These are phyloP conservation scores for Apodemia mormo DNA, from an alignment of 2,888 invertebrate genomes.

Conservation along the genomic window DNA sequence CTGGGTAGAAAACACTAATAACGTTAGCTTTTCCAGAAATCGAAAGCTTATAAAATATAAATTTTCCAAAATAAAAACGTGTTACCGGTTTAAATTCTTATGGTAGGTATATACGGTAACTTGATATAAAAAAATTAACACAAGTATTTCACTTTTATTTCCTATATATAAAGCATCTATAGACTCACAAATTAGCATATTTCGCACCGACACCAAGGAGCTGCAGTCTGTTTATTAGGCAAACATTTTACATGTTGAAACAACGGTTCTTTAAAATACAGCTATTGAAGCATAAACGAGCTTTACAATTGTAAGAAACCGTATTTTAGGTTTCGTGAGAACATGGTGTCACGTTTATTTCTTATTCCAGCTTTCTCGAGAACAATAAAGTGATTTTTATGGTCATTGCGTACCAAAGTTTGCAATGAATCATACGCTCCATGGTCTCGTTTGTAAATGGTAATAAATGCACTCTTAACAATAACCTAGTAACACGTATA, in stretches of 20 bases:
- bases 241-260: conserved; percentile 3
- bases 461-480: too few species aligned
- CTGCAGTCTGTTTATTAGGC: neutral
- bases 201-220: conserved; percentile 5
- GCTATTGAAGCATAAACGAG: conserved; percentile 5
- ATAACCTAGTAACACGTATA: too few species aligned
- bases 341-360: neutral
- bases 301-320: conserved; percentile 10
- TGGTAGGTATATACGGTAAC: too few species aligned
- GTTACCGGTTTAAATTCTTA: too few species aligned
- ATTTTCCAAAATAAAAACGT: too few species aligned
- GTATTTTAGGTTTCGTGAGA: conserved; percentile 9
- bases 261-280: conserved; percentile 10
- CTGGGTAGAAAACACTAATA: too few species aligned
- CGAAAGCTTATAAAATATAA: too few species aligned
- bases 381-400: conserved; percentile 7
- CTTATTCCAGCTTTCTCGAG: conserved; percentile 8
- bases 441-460: neutral
- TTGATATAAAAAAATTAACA: too few species aligned
- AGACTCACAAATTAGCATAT: neutral
- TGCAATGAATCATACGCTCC: neutral
- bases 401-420: neutral
- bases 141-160: too few species aligned
- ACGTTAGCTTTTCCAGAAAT: too few species aligned
- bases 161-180: too few species aligned